A percentile compares a stretch with the other conserved stretches of the same genome.
Conservation (phyloP, 1,140 invertebrate genomes). For the Drosophila kurseongensis region DNA sequence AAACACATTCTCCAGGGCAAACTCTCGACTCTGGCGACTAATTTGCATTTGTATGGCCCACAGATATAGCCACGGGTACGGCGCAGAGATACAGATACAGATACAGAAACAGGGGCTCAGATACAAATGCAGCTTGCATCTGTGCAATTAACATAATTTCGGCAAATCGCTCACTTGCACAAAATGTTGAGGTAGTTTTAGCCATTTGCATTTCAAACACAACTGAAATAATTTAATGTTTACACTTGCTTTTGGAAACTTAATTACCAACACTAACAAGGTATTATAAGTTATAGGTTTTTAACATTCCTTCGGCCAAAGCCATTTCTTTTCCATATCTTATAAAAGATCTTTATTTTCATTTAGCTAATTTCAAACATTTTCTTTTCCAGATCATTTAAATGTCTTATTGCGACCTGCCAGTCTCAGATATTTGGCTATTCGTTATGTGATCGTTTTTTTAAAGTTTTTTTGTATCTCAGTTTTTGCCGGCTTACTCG, state of each 20-base stretch:
- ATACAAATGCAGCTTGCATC: slow-evolving; percentile 51
- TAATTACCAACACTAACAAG: too few species aligned
- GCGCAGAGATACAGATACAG: slow-evolving; percentile 14
- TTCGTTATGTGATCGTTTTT: slow-evolving; percentile 55
- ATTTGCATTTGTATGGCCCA: slow-evolving; percentile 65
- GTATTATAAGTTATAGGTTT: too few species aligned
- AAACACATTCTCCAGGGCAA: slow-evolving; percentile 63
- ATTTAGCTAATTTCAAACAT: neutral
- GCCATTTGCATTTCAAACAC: neutral
- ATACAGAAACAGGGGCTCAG: slow-evolving; percentile 7
- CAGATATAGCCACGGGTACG: slow-evolving; percentile 25
- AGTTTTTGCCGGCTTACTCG: slow-evolving; percentile 8
- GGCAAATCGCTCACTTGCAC: slow-evolving; percentile 52
- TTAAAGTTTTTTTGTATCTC: slow-evolving; percentile 53
- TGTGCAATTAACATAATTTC: slow-evolving; percentile 76
- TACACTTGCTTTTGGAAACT: too few species aligned
- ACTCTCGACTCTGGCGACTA: slow-evolving; percentile 49
- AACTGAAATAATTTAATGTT: neutral
- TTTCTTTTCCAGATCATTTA: slow-evolving; percentile 1
- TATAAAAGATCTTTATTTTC: neutral
- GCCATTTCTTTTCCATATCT: neutral
- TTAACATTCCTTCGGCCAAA: too few species aligned
- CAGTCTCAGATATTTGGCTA: slow-evolving; percentile 12
- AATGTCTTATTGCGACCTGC: slow-evolving; percentile 11
- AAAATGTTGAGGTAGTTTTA: slow-evolving; percentile 26